Conservation (phyloP, 2,888 invertebrate species). For the Leucoma salicis region DNA sequence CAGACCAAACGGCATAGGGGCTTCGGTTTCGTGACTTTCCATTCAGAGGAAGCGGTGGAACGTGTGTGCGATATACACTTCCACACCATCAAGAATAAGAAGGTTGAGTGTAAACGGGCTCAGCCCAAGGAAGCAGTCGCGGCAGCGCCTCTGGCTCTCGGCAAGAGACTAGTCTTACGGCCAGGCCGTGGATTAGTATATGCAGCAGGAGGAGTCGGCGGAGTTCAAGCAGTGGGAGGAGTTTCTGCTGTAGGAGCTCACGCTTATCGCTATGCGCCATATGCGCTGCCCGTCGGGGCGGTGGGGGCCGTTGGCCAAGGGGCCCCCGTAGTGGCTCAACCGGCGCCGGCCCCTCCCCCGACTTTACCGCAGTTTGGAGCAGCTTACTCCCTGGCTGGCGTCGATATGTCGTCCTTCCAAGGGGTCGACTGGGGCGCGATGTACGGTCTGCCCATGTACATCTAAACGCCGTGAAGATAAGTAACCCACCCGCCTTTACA, state of each 20-base stretch:
- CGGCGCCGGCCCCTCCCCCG: slow-evolving; percentile 80
- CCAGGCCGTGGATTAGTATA: slow-evolving; percentile 85
- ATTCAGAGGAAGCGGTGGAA: slow-evolving; percentile 95
- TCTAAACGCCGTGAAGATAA: slow-evolving; percentile 71
- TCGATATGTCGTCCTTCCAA: slow-evolving; percentile 96
- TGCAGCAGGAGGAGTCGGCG: slow-evolving; percentile 77
- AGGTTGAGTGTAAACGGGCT: slow-evolving; percentile 94
- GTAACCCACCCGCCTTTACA: slow-evolving; percentile 47
- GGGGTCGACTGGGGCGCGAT: slow-evolving; percentile 95
- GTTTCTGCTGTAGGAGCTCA: slow-evolving; percentile 49
- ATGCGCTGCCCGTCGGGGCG: slow-evolving; percentile 70
- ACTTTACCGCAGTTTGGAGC: slow-evolving; percentile 85
- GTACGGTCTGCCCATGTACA: slow-evolving; percentile 97
- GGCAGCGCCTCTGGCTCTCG: slow-evolving; percentile 86
- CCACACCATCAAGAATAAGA: slow-evolving; percentile 95
- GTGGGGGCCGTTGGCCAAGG: slow-evolving; percentile 45
- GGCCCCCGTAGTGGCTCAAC: slow-evolving; percentile 72
- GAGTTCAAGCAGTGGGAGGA: slow-evolving; percentile 62
- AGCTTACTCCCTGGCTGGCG: slow-evolving; percentile 92
- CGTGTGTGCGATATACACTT: slow-evolving; percentile 96
- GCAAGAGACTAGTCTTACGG: slow-evolving; percentile 87
- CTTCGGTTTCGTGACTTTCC: slow-evolving; percentile 95
- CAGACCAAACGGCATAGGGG: slow-evolving; percentile 95
- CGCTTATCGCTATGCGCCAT: slow-evolving; percentile 77
- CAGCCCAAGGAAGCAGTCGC: slow-evolving; percentile 94